Conservation (phyloP, 2,113 vertebrate species). For the Anas platyrhynchos region DNA sequence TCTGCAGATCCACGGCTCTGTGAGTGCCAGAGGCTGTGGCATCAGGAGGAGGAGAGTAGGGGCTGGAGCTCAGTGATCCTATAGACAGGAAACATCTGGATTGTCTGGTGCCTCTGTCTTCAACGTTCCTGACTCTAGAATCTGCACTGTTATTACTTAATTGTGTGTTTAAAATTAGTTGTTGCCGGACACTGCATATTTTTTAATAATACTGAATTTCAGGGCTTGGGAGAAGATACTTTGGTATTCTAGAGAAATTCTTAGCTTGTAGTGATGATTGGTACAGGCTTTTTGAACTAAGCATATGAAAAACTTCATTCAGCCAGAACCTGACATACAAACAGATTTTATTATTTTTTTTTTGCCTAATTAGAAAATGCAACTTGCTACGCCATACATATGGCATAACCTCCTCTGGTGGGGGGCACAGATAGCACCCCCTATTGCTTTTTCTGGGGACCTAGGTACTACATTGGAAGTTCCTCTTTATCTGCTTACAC, state of each 20-base stretch:
- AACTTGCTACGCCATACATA: background rate
- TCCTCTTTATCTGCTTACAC: background rate
- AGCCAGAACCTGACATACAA: background rate
- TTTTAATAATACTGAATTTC: background rate
- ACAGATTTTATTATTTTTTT: background rate
- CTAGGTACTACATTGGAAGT: background rate
- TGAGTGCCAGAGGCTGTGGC: background rate
- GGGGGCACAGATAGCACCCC: background rate
- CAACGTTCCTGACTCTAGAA: background rate
- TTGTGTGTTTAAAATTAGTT: background rate
- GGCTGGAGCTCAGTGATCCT: too few species aligned
- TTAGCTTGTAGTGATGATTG: background rate
- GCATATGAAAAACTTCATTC: background rate
- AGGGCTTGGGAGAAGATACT: background rate
- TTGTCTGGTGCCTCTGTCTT: background rate
- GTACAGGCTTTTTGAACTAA: background rate
- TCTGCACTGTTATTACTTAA: background rate
- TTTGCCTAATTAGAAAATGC: background rate
- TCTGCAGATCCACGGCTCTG: background rate
- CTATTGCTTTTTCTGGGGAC: background rate
- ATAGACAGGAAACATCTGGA: background rate
- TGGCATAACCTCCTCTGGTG: background rate
- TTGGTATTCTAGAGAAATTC: background rate
- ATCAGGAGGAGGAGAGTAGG: background rate
- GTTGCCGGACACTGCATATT: too few species aligned